Conservation (phyloP, 2,797 vertebrate species). For the Synanceia verrucosa region DNA sequence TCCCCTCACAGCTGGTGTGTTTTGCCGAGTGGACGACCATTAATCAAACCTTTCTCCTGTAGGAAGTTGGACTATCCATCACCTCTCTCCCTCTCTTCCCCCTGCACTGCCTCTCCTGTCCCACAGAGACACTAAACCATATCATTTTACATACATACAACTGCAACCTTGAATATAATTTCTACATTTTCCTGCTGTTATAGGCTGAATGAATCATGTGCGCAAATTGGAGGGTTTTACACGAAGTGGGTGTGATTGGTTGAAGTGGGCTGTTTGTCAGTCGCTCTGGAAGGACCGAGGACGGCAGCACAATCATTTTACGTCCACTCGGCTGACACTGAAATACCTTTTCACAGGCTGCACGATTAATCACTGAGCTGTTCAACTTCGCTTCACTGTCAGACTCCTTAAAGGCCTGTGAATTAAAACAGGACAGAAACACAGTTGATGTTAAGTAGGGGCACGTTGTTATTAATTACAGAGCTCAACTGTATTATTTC, state of each 20-base stretch:
- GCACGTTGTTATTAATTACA: constrained; percentile 19
- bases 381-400: constrained; percentile 52
- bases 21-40: constrained; percentile 86
- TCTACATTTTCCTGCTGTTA: constrained; percentile 51
- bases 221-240: constrained; percentile 53
- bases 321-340: constrained; percentile 48
- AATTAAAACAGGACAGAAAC: constrained; percentile 38
- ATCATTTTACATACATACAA: constrained; percentile 83
- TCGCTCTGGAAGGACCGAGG: constrained; percentile 42
- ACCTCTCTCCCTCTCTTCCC: constrained; percentile 53
- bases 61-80: constrained; percentile 89
- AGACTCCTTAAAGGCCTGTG: constrained; percentile 20
- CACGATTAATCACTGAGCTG: constrained; percentile 53
- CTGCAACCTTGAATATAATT: constrained; percentile 79
- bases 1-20: constrained; percentile 87
- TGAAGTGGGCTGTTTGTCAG: constrained; percentile 55
- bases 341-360: constrained; percentile 39
- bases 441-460: not conserved
- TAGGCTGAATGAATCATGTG: constrained; percentile 58
- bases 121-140: constrained; percentile 81
- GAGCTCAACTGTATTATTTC: not conserved
- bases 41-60: constrained; percentile 90
- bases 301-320: constrained; percentile 50
- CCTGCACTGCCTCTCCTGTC: constrained; percentile 67
- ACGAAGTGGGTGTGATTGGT: constrained; percentile 58